These are phyloP conservation scores for Gallinago undulata DNA, from an alignment of 2,113 vertebrate species.

Conservation along the genomic window DNA sequence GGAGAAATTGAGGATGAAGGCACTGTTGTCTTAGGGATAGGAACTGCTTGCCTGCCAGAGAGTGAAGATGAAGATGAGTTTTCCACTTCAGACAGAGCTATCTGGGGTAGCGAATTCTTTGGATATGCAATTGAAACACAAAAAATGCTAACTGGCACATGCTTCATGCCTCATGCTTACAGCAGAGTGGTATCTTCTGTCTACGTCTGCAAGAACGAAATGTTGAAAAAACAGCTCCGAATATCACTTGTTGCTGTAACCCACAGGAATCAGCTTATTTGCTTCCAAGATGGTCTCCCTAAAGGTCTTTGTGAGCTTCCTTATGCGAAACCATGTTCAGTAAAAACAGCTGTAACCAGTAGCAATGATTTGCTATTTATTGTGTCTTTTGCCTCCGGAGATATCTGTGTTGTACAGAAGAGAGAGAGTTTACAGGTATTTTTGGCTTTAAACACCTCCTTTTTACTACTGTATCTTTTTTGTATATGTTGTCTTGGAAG, in stretches of 20 bases:
- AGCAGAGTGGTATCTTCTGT: constrained; percentile 76
- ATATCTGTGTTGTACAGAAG: constrained; percentile 80
- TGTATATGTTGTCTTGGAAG: not conserved
- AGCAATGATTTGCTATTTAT: constrained; percentile 75
- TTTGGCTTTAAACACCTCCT: not conserved
- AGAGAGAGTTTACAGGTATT: constrained; percentile 87
- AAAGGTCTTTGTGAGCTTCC: constrained; percentile 84
- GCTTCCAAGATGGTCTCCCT: constrained; percentile 82
- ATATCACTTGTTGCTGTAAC: constrained; percentile 79
- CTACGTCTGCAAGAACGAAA: constrained; percentile 66
- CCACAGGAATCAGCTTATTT: constrained; percentile 83
- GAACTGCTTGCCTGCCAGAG: constrained; percentile 14
- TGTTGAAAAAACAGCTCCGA: constrained; percentile 50
- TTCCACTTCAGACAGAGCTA: constrained; percentile 49
- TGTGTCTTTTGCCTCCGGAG: constrained; percentile 77
- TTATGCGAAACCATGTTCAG: constrained; percentile 74
- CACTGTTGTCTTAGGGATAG: constrained; percentile 77
- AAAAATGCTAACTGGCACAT: constrained; percentile 55
- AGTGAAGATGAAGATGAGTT: not conserved
- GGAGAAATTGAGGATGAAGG: constrained; percentile 77
- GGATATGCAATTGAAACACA: constrained; percentile 75
- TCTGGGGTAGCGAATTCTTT: constrained; percentile 68
- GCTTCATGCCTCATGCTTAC: constrained; percentile 86
- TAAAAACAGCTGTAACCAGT: constrained; percentile 76
- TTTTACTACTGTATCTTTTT: not conserved